Evolutionary conservation across 2,888 invertebrate genomes (phyloP), one percentile per base, ranked within the genome.

Genomic region (Morpho deidamia): DNA sequence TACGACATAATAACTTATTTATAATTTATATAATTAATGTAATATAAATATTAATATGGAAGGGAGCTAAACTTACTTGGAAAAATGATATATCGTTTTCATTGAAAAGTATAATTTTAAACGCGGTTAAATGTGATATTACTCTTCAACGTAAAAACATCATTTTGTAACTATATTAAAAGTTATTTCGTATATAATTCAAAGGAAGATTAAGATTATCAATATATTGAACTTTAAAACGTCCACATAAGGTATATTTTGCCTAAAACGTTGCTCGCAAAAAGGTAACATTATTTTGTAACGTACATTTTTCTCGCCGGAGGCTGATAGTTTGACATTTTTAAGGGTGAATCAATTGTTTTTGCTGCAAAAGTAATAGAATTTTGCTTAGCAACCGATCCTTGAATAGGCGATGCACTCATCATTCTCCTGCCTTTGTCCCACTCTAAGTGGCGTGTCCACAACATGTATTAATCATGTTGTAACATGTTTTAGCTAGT

Each of bases 321-420:
- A 39, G 44, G 43, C 50, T 59, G 56, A 59, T 59, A 59, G 59
- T 59, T 59, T 59, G 59, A 56, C 56, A 51, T 53, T 40, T 51
- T 53, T 55, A 53, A 55, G 53, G 53, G 59, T 51, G 11, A 48
- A 53, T 50, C 51, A 53, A 44, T 37, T 37, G 3, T 56, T 45
- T 56, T 53, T 48, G 47, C 12, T 51, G 34, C 11, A 32, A 37
- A 51, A 47, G 41, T 46, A 46, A 38, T 54, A 44, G 47, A 51
- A 47, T 51, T 43, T 53, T 23, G 39, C 46, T 51, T 37, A 32
- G 40, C 23, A 51, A 55, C 37, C 34, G 44, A 48, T 40, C 44
- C 11, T 8, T 8, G 9, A 7, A 32, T 5, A 11, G 38, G 35
- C 7, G 7, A 23, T 14, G 1, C 14, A 7, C 23, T 23, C 23